phyloP scores from a whole-genome alignment of 2,113 vertebrate species.

The Melospiza georgiana region DNA sequence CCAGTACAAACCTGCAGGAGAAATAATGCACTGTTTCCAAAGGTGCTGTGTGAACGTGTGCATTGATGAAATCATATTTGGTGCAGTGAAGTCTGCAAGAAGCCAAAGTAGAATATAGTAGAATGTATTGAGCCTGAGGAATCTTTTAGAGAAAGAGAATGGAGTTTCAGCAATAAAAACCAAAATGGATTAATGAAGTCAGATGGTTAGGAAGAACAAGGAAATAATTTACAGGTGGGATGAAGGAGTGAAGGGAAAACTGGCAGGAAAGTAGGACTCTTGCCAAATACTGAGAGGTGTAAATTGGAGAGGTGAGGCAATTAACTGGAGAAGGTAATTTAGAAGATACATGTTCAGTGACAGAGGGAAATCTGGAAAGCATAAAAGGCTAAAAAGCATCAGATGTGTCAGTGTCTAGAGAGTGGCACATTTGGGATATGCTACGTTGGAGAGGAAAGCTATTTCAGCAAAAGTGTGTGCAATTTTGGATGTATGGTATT shows the following conservation, averaged over 20 bases:
- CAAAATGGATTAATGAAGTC: background rate
- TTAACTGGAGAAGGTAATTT: conserved; percentile 21
- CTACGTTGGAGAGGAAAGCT: background rate
- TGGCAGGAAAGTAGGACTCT: background rate
- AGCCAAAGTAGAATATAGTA: background rate
- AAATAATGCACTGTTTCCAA: background rate
- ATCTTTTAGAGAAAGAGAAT: background rate
- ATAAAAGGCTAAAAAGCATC: background rate
- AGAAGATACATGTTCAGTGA: background rate
- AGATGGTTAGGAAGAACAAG: background rate
- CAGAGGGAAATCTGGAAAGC: conserved; percentile 32
- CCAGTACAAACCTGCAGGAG: background rate
- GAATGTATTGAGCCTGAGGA: background rate
- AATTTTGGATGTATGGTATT: background rate
- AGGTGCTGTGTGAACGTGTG: background rate
- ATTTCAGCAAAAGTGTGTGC: background rate
- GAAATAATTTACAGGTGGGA: conserved; percentile 1
- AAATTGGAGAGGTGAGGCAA: conserved; percentile 7
- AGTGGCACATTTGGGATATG: background rate
- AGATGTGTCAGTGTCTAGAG: background rate
- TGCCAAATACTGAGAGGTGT: background rate
- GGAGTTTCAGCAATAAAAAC: background rate
- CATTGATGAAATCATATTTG: background rate
- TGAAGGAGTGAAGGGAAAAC: background rate
- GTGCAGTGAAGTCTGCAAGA: background rate